These are phyloP conservation scores for Coelinius sp. DNA, from an alignment of 2,888 invertebrate species.

Conservation along the genomic window DNA sequence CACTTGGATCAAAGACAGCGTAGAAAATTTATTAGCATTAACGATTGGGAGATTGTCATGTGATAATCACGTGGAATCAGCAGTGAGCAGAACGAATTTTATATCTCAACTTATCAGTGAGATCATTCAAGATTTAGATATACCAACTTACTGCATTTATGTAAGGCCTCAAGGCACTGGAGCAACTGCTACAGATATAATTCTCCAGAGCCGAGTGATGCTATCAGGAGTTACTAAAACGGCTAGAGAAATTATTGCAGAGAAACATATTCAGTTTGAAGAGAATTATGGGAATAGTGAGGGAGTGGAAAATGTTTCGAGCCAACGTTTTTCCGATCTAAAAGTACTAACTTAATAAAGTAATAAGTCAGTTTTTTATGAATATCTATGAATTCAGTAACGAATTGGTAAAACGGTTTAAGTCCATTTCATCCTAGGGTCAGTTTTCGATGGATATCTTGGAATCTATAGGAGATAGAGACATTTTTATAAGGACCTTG, in stretches of 20 bases:
- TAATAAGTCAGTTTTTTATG: too few species aligned
- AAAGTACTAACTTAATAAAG: slow-evolving; percentile 28
- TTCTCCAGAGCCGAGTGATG: slow-evolving; percentile 45
- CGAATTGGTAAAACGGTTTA: too few species aligned
- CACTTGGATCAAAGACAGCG: slow-evolving; percentile 55
- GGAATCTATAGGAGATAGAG: too few species aligned
- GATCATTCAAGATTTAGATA: slow-evolving; percentile 48
- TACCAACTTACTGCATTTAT: slow-evolving; percentile 40
- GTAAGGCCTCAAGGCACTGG: slow-evolving; percentile 42
- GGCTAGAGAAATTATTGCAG: slow-evolving; percentile 35
- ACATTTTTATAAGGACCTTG: too few species aligned
- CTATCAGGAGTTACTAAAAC: slow-evolving; percentile 42
- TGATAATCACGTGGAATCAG: slow-evolving; percentile 39
- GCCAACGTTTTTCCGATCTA: slow-evolving; percentile 31
- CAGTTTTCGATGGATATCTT: too few species aligned
- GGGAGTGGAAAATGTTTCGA: not conserved
- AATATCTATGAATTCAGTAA: too few species aligned
- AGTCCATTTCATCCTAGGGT: too few species aligned
- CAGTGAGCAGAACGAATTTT: slow-evolving; percentile 46
- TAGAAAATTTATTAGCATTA: slow-evolving; percentile 54
- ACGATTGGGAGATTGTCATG: slow-evolving; percentile 44
- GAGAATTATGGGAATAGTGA: not conserved
- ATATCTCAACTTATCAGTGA: slow-evolving; percentile 49
- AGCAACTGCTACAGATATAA: slow-evolving; percentile 44
- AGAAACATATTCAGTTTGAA: slow-evolving; percentile 47